Evolutionary conservation across 37 sponge, comb jelly and placozoan genomes (phyloP), one percentile per base, ranked within the genome.

Genomic region (Oscarella lobularis): DNA sequence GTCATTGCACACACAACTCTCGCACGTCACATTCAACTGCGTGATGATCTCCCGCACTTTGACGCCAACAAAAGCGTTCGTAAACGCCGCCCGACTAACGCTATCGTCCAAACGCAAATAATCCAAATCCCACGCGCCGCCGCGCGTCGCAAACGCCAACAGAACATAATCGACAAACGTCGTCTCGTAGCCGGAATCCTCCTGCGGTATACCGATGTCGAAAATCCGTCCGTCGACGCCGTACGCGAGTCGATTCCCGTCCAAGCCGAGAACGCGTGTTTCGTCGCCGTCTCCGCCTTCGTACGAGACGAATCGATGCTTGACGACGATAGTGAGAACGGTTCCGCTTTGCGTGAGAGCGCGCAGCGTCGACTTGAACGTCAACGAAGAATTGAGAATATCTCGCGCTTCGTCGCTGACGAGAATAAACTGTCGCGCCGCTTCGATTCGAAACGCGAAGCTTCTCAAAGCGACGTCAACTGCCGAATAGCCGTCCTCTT

Each of bases 21-120:
- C n/a, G 41, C 92, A 91, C 31, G 60, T 48, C 20, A 36, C 20
- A 3, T 67, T 65, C 67, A 86, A 40, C 37, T 83, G 76, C 0
- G 71, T 27, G 14, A 79, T 38, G 3, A 85, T 85, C 73, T 88
- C 93, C 0, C 73, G 20, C 38, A 81, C 84, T 40, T 84, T 83
- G 32, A 75, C 89, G 27, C 73, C 37, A 0, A 92, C 78, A 80
- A 92, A 87, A 0, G 86, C 83, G 39, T 70, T 78, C 6, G 86
- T 88, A 71, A 92, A 92, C 9, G 89, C 81, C 32, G 70, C 70
- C 0, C 60, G 60, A 20, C 9, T 48, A 20, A 27, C 60, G 60
- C 14, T 9, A 20, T 48, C 60, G 60, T 48, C 20, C 14, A 20
- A 27, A 48, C 60, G 60, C 60, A 48, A 20, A 9, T 48, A 20